A percentile compares a stretch with the other conserved stretches of the same genome.
Conservation (phyloP, 2,888 invertebrate species). For the Ichneumon xanthorius region DNA sequence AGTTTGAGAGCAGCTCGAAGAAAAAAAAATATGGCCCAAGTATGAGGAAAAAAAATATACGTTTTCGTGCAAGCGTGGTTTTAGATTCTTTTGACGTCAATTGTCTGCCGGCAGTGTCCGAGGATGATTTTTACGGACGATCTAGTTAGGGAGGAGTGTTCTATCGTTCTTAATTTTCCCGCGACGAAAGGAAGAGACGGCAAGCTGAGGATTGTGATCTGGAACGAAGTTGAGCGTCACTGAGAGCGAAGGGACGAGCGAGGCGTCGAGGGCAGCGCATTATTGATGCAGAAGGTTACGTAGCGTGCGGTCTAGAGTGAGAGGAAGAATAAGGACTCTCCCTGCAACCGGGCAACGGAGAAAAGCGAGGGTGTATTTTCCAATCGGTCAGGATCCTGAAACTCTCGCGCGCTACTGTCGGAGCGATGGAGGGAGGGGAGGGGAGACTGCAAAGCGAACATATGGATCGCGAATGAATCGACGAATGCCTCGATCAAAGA, state of each 20-base stretch:
- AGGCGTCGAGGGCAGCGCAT: slow-evolving; percentile 66
- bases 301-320: slow-evolving; percentile 36
- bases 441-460: slow-evolving; percentile 46
- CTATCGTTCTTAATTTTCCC: neutral
- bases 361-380: slow-evolving; percentile 73
- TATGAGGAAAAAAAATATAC: no score
- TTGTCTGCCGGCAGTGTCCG: no score
- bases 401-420: slow-evolving; percentile 38
- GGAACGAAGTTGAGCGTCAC: slow-evolving; percentile 73
- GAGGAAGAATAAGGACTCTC: slow-evolving; percentile 59
- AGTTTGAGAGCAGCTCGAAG: no score
- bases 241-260: slow-evolving; percentile 70
- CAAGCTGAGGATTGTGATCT: slow-evolving; percentile 15
- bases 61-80: neutral
- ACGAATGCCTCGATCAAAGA: slow-evolving; percentile 55
- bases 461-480: slow-evolving; percentile 56
- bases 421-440: neutral
- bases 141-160: neutral
- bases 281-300: slow-evolving; percentile 77
- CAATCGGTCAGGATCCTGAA: slow-evolving; percentile 69
- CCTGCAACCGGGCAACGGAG: slow-evolving; percentile 31
- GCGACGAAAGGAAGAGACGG: neutral
- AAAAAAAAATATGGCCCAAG: no score
- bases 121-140: neutral
- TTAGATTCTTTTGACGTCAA: neutral